Evolutionary conservation across 2,888 invertebrate species (phyloP), one percentile per base, ranked within the genome.

Genomic region (Adela reaumurella): DNA sequence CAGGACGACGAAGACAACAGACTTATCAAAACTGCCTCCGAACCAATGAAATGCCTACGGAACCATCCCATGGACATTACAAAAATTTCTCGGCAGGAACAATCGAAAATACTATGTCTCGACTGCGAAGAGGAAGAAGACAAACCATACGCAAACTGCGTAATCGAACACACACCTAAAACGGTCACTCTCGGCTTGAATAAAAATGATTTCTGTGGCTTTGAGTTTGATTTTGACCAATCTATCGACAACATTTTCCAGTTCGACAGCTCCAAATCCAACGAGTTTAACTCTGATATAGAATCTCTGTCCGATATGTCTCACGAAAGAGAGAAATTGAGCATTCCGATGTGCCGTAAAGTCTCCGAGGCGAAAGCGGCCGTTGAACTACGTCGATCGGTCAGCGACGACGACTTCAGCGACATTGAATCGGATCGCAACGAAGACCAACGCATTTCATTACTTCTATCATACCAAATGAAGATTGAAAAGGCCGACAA

Each of bases 111-210:
- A 56, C 56, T 78, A 1, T 71, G 67, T 54, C 17, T 78, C 8
- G 72, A 78, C 49, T 63, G 76, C 0, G 62, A 64, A 46, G 70
- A 72, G 0, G 59, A 64, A 0, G 61, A 61, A 11, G n/a, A 58
- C 10, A 56, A 60, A 0, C 56, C 56, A 28, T 46, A 54, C n/a
- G 43, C 58, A 35, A 56, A 56, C 19, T 51, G 58, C 0, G 61
- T 66, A 43, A 50, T 64, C 2, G 78, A 78, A 52, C 78, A 78
- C 47, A 78, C 78, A 2, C 78, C 78, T 0, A 74, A 69, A 58
- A 72, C 74, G 47, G 62, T 71, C 4, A 56, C 66, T 1, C 51
- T 78, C 1, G 67, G 73, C 24, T 3, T 35, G 5, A 16, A n/a
- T 14, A 8, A 17, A 16, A 17, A 43, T 3, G 43, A 43, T 3